Conservation (phyloP, 2,113 vertebrate genomes). For the Ascaphus truei region DNA sequence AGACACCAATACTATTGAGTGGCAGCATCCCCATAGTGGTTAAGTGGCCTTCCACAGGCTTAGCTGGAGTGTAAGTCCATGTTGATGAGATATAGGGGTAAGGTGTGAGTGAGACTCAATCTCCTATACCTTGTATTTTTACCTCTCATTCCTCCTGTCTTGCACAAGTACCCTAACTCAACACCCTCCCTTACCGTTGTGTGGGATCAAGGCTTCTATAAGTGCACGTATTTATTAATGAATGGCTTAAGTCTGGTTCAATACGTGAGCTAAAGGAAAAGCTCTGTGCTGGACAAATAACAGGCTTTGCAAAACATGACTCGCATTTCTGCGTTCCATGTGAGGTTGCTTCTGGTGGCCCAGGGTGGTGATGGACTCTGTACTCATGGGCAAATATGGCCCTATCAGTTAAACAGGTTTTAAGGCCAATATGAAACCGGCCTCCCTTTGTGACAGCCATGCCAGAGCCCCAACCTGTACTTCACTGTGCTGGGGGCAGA, state of each 20-base stretch:
- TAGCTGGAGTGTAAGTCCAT: not conserved
- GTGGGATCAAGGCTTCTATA: constrained; percentile 35
- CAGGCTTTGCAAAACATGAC: not conserved
- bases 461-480: not conserved
- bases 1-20: not conserved
- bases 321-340: constrained; percentile 4
- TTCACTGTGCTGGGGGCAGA: not conserved
- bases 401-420: constrained; percentile 3
- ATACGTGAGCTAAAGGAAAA: not conserved
- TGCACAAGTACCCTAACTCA: not conserved
- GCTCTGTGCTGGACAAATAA: not conserved
- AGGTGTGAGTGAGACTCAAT: not conserved
- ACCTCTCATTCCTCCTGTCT: not conserved
- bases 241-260: constrained; percentile 26
- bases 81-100: not conserved
- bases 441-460: constrained; percentile 12
- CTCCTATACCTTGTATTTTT: constrained; percentile 8
- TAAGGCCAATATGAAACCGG: not conserved
- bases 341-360: not conserved
- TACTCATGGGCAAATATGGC: constrained; percentile 7
- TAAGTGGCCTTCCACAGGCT: not conserved
- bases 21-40: constrained; percentile 12
- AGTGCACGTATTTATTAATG: constrained; percentile 41
- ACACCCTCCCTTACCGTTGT: not conserved
- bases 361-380: constrained; percentile 4